Conservation (phyloP, 2,797 vertebrate species). For the Psittacula echo region DNA sequence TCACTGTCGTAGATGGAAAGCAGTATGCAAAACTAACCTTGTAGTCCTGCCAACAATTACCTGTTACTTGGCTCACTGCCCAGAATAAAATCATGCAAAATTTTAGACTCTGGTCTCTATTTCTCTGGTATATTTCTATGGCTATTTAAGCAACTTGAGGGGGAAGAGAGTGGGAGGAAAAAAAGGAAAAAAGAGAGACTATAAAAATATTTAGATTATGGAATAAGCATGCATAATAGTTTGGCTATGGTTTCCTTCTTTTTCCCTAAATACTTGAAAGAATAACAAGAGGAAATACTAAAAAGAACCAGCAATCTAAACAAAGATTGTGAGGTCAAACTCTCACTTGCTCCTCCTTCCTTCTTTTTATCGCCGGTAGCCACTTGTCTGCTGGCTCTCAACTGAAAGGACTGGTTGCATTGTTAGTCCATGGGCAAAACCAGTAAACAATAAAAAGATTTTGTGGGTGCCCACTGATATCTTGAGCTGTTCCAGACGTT, state of each 20-base stretch:
- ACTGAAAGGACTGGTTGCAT: not conserved
- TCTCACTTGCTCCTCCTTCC: constrained; percentile 49
- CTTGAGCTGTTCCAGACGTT: not conserved
- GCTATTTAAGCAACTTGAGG: not conserved
- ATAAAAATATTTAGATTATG: constrained; percentile 24
- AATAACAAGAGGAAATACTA: constrained; percentile 50
- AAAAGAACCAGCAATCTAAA: constrained; percentile 35
- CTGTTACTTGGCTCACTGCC: not conserved
- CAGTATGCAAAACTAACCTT: not conserved
- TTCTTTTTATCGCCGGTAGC: constrained; percentile 22
- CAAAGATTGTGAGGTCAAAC: constrained; percentile 51
- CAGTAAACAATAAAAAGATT: not conserved
- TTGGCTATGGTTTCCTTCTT: constrained; percentile 16
- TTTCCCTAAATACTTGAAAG: constrained; percentile 17
- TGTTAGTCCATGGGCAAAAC: not conserved
- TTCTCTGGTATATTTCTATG: not conserved
- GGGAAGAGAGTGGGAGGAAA: not conserved
- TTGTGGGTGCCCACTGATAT: not conserved
- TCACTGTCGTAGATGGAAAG: not conserved
- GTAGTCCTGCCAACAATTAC: constrained; percentile 18
- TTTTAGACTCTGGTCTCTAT: not conserved
- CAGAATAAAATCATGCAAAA: not conserved
- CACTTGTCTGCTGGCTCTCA: constrained; percentile 14
- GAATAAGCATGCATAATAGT: constrained; percentile 5
- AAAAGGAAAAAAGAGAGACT: accelerated